phyloP scores from a whole-genome alignment of 2,113 vertebrate species.

The Zingel zingel region DNA sequence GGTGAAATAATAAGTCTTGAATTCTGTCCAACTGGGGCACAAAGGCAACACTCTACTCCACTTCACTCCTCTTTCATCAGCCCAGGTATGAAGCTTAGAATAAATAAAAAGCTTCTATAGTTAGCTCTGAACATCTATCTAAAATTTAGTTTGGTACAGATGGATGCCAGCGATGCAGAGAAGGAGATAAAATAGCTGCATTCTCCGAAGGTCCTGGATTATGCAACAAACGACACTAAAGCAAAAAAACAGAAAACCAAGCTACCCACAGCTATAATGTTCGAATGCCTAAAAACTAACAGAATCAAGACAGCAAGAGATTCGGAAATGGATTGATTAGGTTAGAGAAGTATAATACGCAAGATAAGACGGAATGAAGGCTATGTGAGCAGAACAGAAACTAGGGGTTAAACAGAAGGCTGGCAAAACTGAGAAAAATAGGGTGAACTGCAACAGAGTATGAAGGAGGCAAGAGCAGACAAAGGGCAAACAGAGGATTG shows the following conservation, averaged over 20 bases:
- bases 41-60: background rate
- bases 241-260: conserved; percentile 36
- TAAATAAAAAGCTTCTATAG: background rate
- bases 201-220: conserved; percentile 47
- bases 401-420: background rate
- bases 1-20: background rate
- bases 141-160: background rate
- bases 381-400: background rate
- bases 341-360: background rate
- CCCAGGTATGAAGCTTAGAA: background rate
- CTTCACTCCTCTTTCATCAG: background rate
- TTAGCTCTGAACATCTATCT: conserved; percentile 1
- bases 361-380: background rate
- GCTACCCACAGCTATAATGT: background rate
- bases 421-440: background rate
- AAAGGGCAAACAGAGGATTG: background rate
- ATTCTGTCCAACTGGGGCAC: background rate
- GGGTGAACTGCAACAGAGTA: background rate
- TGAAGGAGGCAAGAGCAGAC: conserved; percentile 1
- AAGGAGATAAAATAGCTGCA: conserved; percentile 2
- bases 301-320: conserved; percentile 1
- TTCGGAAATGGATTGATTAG: background rate
- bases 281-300: background rate
- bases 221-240: conserved; percentile 39
- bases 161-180: conserved; percentile 11